These are phyloP conservation scores for Cervus canadensis DNA, from an alignment of 2,113 vertebrate species.

Conservation along the genomic window DNA sequence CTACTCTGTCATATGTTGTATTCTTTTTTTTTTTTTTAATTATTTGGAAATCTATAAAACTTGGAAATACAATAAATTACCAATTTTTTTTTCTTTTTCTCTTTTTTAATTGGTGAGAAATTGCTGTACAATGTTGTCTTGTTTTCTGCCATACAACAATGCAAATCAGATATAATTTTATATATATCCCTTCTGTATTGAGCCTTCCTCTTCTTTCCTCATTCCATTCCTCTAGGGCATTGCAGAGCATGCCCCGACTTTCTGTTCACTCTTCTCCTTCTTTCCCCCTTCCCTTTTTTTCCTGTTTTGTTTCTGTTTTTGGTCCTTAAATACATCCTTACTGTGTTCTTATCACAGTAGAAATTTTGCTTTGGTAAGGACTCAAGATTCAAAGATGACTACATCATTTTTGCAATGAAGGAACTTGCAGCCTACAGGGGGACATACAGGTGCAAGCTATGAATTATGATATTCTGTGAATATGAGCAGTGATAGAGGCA, in stretches of 20 bases:
- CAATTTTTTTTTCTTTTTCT: background rate
- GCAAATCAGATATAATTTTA: background rate
- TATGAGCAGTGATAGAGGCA: background rate
- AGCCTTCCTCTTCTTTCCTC: background rate
- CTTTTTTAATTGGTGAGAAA: background rate
- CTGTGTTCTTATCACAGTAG: background rate
- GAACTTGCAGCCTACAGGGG: background rate
- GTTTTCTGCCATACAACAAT: background rate
- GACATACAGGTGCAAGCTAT: background rate
- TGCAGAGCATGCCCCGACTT: rapidly evolving
- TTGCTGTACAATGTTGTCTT: background rate
- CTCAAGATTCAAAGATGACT: background rate
- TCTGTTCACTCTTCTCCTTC: background rate
- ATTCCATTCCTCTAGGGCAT: background rate
- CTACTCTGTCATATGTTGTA: background rate
- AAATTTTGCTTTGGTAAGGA: background rate
- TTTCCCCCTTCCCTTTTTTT: background rate
- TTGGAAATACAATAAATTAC: background rate
- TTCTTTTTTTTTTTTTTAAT: background rate
- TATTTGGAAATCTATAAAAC: background rate
- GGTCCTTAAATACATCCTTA: background rate
- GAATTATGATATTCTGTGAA: background rate
- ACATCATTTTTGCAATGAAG: background rate
- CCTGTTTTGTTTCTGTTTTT: background rate
- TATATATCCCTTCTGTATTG: background rate